phyloP scores from a whole-genome alignment of 2,113 vertebrate species.

The Eidolon helvum region DNA sequence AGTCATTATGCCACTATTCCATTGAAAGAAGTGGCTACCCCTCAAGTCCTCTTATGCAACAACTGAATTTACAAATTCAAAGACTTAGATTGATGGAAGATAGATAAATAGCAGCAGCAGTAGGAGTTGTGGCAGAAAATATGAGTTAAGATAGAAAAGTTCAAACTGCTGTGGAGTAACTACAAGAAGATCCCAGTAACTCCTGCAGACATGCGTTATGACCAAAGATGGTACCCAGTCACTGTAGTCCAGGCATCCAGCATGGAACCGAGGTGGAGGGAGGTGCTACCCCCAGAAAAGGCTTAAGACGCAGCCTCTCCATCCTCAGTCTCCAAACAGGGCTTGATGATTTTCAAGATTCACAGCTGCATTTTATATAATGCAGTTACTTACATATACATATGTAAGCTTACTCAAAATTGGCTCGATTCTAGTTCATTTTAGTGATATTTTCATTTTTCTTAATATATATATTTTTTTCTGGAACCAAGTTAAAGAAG shows the following conservation, averaged over 20 bases:
- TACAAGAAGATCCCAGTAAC: background rate
- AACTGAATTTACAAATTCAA: background rate
- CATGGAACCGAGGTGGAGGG: background rate
- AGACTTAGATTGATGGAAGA: background rate
- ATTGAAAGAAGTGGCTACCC: background rate
- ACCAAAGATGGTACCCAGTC: background rate
- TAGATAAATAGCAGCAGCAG: background rate
- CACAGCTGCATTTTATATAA: background rate
- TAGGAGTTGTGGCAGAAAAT: background rate
- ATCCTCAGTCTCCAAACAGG: background rate
- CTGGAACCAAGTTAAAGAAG: conserved; percentile 23
- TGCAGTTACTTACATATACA: background rate
- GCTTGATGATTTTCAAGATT: background rate
- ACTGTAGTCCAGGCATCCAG: background rate
- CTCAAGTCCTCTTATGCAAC: background rate
- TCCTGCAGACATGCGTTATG: background rate
- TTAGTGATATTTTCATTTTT: conserved; percentile 32
- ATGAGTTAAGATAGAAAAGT: background rate
- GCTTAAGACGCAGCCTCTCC: background rate
- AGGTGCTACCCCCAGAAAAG: background rate
- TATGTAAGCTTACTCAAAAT: background rate
- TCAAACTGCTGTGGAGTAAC: background rate
- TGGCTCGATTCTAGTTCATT: background rate
- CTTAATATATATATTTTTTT: conserved; percentile 48
- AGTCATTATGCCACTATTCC: background rate